phyloP scores from a whole-genome alignment of 2,888 invertebrate species.

The Oxystoma pomonae region DNA sequence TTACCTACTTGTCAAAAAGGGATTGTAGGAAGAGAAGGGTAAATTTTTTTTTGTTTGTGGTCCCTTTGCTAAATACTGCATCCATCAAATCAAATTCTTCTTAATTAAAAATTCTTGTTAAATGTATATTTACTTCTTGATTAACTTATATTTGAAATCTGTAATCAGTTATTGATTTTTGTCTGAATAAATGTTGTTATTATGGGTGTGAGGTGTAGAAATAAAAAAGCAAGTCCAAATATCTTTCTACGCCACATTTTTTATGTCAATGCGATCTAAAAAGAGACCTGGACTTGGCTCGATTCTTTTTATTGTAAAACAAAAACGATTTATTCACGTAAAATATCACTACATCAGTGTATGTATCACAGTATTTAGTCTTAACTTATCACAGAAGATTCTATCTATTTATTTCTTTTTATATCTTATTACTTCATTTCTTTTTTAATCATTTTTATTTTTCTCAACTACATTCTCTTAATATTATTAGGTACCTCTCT shows the following conservation, averaged over 20 bases:
- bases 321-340: constrained; percentile 44
- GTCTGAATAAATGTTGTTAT: too few relatives aligned
- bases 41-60: not conserved
- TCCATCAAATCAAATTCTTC: too few relatives aligned
- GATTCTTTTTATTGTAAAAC: constrained; percentile 27
- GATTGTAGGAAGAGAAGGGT: not conserved
- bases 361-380: constrained; percentile 21
- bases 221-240: constrained; percentile 44
- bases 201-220: constrained; percentile 34
- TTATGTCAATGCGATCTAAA: constrained; percentile 32
- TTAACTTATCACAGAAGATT: constrained; percentile 22
- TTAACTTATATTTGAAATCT: too few relatives aligned
- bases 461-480: constrained; percentile 7
- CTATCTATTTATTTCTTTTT: constrained; percentile 8
- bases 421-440: constrained; percentile 7
- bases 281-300: constrained; percentile 42
- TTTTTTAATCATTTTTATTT: constrained; percentile 16
- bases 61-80: not conserved
- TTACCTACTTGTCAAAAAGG: not conserved
- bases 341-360: constrained; percentile 36
- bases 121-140: too few relatives aligned
- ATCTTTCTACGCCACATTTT: constrained; percentile 36
- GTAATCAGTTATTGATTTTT: too few relatives aligned
- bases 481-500: constrained; percentile 15
- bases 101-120: too few relatives aligned